Conservation (phyloP, 2,113 vertebrate species). For the Eurystomus gularis region DNA sequence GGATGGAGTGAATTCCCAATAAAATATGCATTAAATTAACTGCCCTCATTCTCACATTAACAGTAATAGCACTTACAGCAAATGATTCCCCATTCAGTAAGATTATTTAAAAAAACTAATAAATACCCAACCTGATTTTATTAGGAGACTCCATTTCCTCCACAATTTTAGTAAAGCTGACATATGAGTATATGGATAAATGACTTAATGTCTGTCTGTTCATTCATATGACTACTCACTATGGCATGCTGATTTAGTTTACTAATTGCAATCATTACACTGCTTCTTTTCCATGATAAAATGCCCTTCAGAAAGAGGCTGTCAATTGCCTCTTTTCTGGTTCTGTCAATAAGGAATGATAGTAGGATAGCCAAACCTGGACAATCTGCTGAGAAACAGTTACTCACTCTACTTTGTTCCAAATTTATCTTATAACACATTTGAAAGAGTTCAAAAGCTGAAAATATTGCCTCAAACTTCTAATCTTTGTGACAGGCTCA, state of each 20-base stretch:
- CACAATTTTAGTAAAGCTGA: background rate
- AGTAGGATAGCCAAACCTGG: background rate
- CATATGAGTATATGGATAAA: background rate
- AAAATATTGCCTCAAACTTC: background rate
- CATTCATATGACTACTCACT: background rate
- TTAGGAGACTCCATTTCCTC: background rate
- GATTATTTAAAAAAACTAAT: background rate
- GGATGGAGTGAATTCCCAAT: background rate
- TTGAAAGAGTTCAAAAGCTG: background rate
- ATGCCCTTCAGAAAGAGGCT: background rate
- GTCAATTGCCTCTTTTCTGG: background rate
- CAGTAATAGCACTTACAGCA: conserved; percentile 9
- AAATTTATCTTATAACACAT: background rate
- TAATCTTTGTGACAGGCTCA: background rate
- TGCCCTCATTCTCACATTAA: conserved; percentile 4
- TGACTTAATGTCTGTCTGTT: background rate
- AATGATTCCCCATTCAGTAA: background rate
- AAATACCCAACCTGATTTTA: background rate
- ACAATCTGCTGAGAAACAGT: background rate
- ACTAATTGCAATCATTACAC: conserved; percentile 6
- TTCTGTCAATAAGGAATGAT: background rate
- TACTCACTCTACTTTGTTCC: background rate
- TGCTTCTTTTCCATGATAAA: background rate
- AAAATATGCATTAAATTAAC: conserved; percentile 35
- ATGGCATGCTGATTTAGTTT: background rate